Evolutionary conservation across 2,888 invertebrate genomes (phyloP).

Genomic region (Metacarcinus magister): DNA sequence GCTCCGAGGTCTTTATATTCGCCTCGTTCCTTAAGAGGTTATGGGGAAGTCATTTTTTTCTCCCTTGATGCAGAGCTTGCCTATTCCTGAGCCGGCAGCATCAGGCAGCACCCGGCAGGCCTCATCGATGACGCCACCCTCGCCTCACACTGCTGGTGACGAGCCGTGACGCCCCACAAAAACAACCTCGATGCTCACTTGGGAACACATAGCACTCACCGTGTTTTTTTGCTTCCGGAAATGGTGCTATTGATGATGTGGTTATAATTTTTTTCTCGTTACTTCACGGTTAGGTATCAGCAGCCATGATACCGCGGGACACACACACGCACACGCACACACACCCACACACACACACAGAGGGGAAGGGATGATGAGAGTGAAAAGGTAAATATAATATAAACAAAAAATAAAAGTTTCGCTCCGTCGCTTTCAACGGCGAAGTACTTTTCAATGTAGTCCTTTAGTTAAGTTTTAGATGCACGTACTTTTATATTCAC

Average conservation of each 20-base stretch:
- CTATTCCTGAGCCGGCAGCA: background rate
- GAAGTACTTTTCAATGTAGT: background rate
- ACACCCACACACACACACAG: background rate
- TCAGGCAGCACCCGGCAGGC: background rate
- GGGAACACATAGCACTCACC: background rate
- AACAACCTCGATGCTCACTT: background rate
- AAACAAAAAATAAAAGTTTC: background rate
- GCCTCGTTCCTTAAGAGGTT: slow-evolving; percentile 29
- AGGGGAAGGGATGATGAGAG: background rate
- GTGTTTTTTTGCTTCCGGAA: background rate
- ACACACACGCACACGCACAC: background rate
- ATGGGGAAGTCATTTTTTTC: background rate
- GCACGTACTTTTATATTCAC: background rate
- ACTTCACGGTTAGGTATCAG: background rate
- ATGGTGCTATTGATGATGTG: background rate
- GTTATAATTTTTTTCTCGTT: background rate
- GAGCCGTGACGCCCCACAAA: background rate
- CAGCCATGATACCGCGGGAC: background rate
- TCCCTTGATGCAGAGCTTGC: background rate
- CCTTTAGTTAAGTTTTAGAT: background rate
- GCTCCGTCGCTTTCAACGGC: background rate
- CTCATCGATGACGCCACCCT: background rate
- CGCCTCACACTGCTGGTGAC: background rate
- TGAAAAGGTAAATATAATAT: background rate
- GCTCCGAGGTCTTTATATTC: slow-evolving; percentile 20